Percentiles rank a stretch among this genome's conserved stretches.
phyloP scores from a whole-genome alignment of 2,888 invertebrate genomes.

The Hecatera dysodea region DNA sequence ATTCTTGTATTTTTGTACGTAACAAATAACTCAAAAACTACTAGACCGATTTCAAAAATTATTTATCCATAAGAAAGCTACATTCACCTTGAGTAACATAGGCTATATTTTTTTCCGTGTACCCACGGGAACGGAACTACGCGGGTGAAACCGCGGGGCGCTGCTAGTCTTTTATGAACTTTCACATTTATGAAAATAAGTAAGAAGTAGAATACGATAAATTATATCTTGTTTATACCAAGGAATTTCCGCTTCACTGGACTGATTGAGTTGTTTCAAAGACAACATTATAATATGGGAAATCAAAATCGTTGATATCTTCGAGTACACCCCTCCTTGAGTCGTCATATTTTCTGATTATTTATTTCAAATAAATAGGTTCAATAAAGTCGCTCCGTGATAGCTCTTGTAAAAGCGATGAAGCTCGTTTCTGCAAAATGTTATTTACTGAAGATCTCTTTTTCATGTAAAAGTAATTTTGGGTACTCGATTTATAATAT shows the following conservation, averaged over 20 bases:
- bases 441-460: not conserved
- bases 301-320: not conserved
- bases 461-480: slow-evolving; percentile 6
- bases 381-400: not conserved
- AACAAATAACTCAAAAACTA: too few species aligned
- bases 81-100: too few species aligned
- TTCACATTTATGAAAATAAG: too few species aligned
- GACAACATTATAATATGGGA: too few species aligned
- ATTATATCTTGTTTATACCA: not conserved
- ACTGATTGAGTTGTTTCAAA: not conserved
- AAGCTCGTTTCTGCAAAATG: slow-evolving; percentile 1
- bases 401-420: not conserved
- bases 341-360: too few species aligned
- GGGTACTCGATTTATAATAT: slow-evolving; percentile 1
- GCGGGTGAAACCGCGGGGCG: too few species aligned
- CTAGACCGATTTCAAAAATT: too few species aligned
- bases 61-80: too few species aligned
- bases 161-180: too few species aligned
- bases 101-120: too few species aligned
- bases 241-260: not conserved
- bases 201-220: not conserved
- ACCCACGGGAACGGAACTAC: too few species aligned
- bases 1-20: too few species aligned
- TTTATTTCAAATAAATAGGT: not conserved
- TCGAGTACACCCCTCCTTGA: not conserved